Conservation (phyloP, 2,888 invertebrate species). For the Macropis europaea region DNA sequence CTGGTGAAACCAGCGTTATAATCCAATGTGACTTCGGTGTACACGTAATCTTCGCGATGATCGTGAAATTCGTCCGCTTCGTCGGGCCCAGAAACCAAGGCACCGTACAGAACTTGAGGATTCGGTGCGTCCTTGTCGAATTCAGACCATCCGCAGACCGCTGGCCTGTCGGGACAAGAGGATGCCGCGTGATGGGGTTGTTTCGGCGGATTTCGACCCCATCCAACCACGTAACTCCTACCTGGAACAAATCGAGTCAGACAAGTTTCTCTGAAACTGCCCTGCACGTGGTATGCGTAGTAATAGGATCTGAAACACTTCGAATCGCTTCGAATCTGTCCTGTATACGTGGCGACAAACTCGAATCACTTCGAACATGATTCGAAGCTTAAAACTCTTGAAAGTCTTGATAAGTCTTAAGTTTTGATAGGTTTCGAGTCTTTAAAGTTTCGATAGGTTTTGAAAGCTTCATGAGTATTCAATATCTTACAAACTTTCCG, state of each 20-base stretch:
- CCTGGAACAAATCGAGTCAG: constrained; percentile 68
- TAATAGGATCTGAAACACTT: no score
- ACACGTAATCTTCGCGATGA: constrained; percentile 81
- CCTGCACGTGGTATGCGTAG: no score
- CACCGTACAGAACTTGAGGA: constrained; percentile 82
- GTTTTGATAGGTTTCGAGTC: no score
- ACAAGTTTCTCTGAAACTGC: no score
- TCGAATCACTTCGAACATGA: no score
- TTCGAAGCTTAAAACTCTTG: no score
- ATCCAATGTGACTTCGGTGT: constrained; percentile 82
- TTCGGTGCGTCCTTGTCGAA: constrained; percentile 79
- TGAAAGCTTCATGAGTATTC: no score
- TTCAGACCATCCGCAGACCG: constrained; percentile 80
- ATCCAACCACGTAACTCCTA: constrained; percentile 82
- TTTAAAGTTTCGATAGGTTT: no score
- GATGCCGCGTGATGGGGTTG: constrained; percentile 82
- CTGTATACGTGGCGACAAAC: no score
- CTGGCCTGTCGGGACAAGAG: constrained; percentile 81
- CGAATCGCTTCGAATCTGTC: no score
- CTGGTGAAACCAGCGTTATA: constrained; percentile 83
- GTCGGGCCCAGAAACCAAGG: constrained; percentile 83
- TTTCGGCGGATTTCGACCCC: constrained; percentile 81
- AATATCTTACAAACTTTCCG: no score
- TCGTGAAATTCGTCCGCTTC: constrained; percentile 81
- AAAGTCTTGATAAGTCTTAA: no score